These are phyloP conservation scores for Hecatera dysodea DNA, from an alignment of 2,888 invertebrate genomes.

Conservation along the genomic window DNA sequence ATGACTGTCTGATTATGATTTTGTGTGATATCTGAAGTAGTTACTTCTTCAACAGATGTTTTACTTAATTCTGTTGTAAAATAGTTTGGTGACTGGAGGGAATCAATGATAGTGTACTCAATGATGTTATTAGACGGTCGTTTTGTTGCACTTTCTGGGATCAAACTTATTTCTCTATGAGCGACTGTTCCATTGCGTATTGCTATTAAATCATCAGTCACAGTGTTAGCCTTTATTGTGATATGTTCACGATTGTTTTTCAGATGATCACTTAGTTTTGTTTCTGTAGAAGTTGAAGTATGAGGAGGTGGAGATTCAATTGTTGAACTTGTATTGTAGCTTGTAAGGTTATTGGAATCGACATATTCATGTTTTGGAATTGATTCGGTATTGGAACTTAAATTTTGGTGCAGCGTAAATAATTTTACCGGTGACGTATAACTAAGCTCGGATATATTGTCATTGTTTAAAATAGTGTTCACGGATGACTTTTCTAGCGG, in stretches of 20 bases:
- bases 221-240: not conserved
- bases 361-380: not conserved
- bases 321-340: not conserved
- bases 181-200: not conserved
- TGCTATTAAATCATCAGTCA: not conserved
- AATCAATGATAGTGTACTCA: not conserved
- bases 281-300: not conserved
- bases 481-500: not conserved
- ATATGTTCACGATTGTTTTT: not conserved
- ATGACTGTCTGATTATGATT: not conserved
- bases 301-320: not conserved
- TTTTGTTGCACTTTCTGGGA: not conserved
- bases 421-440: not conserved
- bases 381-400: not conserved
- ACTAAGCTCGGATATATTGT: not conserved
- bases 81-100: not conserved
- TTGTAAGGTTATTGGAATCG: not conserved
- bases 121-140: not conserved
- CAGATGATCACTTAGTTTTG: not conserved
- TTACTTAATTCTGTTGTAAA: constrained; percentile 4
- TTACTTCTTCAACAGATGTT: not conserved
- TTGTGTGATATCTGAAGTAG: not conserved
- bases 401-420: not conserved
- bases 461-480: not conserved
- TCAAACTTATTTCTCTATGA: not conserved